These are phyloP conservation scores for Lycopodina hypogea DNA, from an alignment of 37 sponge, comb jelly and placozoan species.

Conservation along the genomic window DNA sequence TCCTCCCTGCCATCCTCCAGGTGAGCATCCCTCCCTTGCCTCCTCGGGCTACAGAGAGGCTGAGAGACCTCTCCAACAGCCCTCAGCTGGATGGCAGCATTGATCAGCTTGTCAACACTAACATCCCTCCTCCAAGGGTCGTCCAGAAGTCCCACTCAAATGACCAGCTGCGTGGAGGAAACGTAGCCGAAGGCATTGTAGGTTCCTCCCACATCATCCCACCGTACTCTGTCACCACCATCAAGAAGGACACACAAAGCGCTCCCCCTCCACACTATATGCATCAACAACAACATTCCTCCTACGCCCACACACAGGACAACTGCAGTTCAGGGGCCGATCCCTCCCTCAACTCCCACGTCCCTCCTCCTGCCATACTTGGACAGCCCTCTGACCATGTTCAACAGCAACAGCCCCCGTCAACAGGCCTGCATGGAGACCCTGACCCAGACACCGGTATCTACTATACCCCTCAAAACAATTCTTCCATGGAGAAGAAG, in stretches of 20 bases:
- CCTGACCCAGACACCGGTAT: background rate
- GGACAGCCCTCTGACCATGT: background rate
- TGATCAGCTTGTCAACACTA: background rate
- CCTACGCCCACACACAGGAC: no score
- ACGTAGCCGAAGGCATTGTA: background rate
- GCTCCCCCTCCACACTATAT: no score
- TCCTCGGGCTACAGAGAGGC: slow-evolving; percentile 5
- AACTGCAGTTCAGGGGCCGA: no score
- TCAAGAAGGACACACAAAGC: background rate
- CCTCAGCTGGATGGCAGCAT: slow-evolving; percentile 1
- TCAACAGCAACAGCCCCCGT: background rate
- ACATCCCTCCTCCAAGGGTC: background rate
- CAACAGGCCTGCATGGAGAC: background rate
- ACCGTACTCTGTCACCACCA: slow-evolving; percentile 53
- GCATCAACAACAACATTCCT: no score
- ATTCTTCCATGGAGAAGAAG: background rate
- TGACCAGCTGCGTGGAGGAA: background rate
- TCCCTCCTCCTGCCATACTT: slow-evolving; percentile 65
- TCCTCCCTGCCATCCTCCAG: background rate
- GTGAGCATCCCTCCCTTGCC: slow-evolving; percentile 31
- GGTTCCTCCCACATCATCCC: slow-evolving; percentile 6
- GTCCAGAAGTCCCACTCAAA: background rate
- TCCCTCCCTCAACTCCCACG: background rate
- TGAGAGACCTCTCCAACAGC: slow-evolving; percentile 21
- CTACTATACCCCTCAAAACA: slow-evolving; percentile 22